phyloP scores from a whole-genome alignment of 2,113 vertebrate genomes.

The Cyphotilapia sp. region DNA sequence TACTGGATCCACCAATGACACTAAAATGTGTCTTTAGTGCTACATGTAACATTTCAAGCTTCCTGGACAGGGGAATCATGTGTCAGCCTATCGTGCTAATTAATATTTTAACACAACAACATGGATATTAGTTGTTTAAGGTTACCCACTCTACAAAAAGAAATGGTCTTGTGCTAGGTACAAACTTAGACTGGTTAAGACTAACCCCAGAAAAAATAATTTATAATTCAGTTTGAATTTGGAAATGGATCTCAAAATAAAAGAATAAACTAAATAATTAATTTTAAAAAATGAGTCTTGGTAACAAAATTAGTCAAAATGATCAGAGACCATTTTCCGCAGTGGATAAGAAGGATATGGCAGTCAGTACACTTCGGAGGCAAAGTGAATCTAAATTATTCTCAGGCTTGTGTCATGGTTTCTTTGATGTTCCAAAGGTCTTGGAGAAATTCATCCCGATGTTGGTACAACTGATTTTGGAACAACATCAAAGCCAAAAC shows the following conservation, averaged over 20 bases:
- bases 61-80: background rate
- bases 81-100: background rate
- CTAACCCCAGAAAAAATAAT: background rate
- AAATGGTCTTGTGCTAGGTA: background rate
- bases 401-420: background rate
- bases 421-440: background rate
- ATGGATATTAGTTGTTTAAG: background rate
- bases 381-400: background rate
- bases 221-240: background rate
- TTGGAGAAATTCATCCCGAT: background rate
- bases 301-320: background rate
- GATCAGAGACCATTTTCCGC: background rate
- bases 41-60: background rate
- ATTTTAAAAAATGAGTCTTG: background rate
- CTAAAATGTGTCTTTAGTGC: background rate
- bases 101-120: background rate
- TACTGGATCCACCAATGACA: background rate
- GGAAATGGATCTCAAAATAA: background rate
- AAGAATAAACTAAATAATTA: background rate
- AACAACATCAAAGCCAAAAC: background rate
- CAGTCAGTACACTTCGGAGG: background rate
- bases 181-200: background rate
- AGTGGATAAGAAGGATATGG: background rate
- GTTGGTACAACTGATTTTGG: background rate
- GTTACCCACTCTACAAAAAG: background rate